Evolutionary conservation across 2,113 vertebrate genomes (phyloP).

Genomic region (Meriones unguiculatus): DNA sequence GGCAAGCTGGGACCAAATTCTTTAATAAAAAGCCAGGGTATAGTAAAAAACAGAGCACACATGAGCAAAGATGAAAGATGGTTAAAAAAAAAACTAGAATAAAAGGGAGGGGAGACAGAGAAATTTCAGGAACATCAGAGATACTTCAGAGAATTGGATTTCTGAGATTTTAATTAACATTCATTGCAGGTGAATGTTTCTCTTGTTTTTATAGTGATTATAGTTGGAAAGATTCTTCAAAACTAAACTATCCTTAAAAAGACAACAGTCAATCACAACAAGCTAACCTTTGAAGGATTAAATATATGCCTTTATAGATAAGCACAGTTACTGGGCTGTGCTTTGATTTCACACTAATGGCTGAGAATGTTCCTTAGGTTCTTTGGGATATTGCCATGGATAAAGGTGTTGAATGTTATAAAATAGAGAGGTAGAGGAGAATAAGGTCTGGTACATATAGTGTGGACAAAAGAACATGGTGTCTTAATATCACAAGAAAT

Average conservation of each 20-base stretch:
- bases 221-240: neutral
- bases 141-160: neutral
- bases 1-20: neutral
- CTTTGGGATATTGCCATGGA: neutral
- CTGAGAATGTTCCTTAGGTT: neutral
- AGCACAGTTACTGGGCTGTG: neutral
- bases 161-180: slow-evolving; percentile 16
- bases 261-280: neutral
- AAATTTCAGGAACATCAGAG: neutral
- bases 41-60: neutral
- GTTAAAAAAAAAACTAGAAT: neutral
- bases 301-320: neutral
- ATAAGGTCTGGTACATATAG: neutral
- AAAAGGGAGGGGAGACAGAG: neutral
- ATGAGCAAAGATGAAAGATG: neutral
- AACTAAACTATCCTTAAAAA: slow-evolving; percentile 31
- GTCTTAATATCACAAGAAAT: neutral
- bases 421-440: neutral
- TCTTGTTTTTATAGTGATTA: neutral
- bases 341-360: neutral
- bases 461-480: neutral
- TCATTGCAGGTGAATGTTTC: neutral
- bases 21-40: neutral
- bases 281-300: slow-evolving; percentile 14
- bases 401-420: neutral